Conservation (phyloP, 2,113 vertebrate species). For the Tympanuchus pallidicinctus region DNA sequence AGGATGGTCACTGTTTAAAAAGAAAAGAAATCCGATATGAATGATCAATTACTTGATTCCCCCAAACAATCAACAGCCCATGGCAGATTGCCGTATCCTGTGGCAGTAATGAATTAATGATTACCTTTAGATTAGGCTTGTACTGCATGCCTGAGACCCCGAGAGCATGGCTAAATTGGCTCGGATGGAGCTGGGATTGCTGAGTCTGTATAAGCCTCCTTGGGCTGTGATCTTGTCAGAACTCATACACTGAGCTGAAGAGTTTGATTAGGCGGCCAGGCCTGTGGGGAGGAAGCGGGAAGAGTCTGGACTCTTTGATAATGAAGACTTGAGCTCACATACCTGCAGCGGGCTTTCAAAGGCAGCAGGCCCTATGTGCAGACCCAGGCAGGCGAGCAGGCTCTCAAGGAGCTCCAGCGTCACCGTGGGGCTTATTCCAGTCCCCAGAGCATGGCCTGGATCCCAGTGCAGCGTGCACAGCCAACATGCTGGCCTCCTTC, state of each 20-base stretch:
- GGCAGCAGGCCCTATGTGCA: not conserved
- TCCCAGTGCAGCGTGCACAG: not conserved
- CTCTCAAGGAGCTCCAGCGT: not conserved
- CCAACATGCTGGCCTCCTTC: accelerated
- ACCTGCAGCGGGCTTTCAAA: not conserved
- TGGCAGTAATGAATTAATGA: constrained; percentile 48
- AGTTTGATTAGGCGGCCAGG: constrained; percentile 25
- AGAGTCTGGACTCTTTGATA: not conserved
- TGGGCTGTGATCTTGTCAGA: constrained; percentile 64
- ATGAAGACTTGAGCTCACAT: accelerated
- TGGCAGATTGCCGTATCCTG: constrained; percentile 19
- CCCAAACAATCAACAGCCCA: constrained; percentile 12
- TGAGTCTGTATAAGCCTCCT: constrained; percentile 68
- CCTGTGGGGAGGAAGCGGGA: constrained; percentile 25
- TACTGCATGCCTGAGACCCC: accelerated
- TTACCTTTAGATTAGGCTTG: constrained; percentile 49
- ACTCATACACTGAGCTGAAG: constrained; percentile 57
- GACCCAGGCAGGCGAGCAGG: too few species aligned
- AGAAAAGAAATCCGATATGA: not conserved
- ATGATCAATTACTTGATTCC: not conserved
- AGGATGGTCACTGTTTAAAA: constrained; percentile 8
- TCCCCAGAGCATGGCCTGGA: not conserved
- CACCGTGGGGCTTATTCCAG: accelerated
- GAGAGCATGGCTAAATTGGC: constrained; percentile 34
- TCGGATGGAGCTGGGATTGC: constrained; percentile 58